These are phyloP conservation scores for Oreochromis tanganicae DNA, from an alignment of 2,113 vertebrate genomes.

Conservation along the genomic window DNA sequence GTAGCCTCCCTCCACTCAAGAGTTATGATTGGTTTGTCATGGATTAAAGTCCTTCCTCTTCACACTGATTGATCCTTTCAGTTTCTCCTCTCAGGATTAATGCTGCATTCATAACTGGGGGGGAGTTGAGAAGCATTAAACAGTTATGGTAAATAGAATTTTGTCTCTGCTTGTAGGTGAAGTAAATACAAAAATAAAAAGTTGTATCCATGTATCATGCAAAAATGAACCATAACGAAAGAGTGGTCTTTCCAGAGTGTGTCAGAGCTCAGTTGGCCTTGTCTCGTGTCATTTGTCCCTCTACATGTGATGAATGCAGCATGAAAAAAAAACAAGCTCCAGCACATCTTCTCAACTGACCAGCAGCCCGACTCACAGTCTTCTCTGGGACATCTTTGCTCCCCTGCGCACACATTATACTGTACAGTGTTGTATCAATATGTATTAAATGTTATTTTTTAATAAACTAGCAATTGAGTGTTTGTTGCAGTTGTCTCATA, in stretches of 20 bases:
- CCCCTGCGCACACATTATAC: constrained; percentile 1
- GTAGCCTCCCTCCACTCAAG: neutral
- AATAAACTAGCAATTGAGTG: constrained; percentile 62
- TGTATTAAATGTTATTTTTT: constrained; percentile 68
- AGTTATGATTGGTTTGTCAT: neutral
- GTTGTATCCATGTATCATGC: neutral
- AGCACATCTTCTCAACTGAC: constrained; percentile 29
- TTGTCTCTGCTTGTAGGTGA: neutral
- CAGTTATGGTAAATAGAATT: neutral
- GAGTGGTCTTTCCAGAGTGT: neutral
- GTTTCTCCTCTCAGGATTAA: constrained; percentile 44
- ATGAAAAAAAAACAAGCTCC: neutral
- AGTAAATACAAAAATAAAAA: neutral
- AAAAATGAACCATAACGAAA: neutral
- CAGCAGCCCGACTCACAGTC: constrained; percentile 39
- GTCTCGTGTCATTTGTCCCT: neutral
- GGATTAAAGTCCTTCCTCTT: constrained; percentile 6
- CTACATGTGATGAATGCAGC: constrained; percentile 40
- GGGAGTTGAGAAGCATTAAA: neutral
- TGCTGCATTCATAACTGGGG: constrained; percentile 46
- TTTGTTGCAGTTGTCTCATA: neutral
- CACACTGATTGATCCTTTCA: neutral
- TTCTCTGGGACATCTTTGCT: constrained; percentile 17
- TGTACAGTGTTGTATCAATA: constrained; percentile 58
- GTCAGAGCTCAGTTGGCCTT: neutral